phyloP scores from a whole-genome alignment of 2,113 vertebrate species.

The Drymodes brunneopygia region DNA sequence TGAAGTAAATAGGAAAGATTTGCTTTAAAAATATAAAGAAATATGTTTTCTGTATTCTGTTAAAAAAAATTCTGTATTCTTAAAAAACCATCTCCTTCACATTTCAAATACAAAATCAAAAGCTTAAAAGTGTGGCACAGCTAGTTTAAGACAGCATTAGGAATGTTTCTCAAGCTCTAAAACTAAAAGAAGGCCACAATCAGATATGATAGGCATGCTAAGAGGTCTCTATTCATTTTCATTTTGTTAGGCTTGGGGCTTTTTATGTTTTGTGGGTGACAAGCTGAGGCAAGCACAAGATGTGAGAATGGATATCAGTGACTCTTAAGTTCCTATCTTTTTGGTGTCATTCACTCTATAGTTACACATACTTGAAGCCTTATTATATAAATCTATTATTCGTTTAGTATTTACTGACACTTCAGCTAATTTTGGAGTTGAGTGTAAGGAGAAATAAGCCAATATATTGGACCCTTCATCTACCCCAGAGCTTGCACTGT shows the following conservation, averaged over 20 bases:
- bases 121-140: background rate
- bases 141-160: background rate
- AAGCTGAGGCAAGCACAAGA: rapidly evolving
- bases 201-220: background rate
- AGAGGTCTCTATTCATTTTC: background rate
- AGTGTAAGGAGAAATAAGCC: background rate
- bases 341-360: background rate
- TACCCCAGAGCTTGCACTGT: background rate
- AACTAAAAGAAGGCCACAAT: background rate
- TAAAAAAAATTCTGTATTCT: background rate
- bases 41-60: background rate
- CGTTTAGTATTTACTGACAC: background rate
- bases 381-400: background rate
- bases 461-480: background rate
- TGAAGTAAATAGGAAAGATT: background rate
- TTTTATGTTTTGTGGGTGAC: background rate
- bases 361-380: background rate
- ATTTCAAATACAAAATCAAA: background rate
- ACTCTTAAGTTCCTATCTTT: background rate
- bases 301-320: background rate
- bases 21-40: background rate
- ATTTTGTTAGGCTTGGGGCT: background rate
- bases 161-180: background rate
- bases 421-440: background rate
- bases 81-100: rapidly evolving